Evolutionary conservation across 2,797 vertebrate genomes (phyloP).

Genomic region (Clarias pachynema): DNA sequence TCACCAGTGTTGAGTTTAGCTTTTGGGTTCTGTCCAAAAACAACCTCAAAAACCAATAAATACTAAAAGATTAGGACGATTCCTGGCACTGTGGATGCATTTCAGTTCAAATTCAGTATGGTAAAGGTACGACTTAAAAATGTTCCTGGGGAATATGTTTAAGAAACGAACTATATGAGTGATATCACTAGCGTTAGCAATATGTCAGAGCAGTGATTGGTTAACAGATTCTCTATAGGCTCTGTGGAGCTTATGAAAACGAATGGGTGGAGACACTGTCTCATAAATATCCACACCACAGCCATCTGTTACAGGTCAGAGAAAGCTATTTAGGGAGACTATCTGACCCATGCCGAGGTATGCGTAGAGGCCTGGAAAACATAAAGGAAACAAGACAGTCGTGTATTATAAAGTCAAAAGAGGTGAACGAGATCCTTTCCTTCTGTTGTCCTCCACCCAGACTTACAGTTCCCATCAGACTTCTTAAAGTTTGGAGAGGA

Average conservation of each 20-base stretch:
- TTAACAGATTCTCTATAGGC: slow-evolving; percentile 20
- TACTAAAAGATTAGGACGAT: background rate
- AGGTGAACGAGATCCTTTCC: slow-evolving; percentile 21
- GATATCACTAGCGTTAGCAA: background rate
- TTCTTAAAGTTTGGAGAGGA: slow-evolving; percentile 26
- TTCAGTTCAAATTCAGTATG: background rate
- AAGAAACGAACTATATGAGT: background rate
- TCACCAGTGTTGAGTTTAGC: slow-evolving; percentile 2
- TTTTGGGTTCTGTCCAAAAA: slow-evolving; percentile 3
- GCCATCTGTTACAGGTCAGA: slow-evolving; percentile 56
- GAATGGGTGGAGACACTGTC: slow-evolving; percentile 25
- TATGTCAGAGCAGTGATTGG: slow-evolving; percentile 18
- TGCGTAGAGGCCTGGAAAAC: slow-evolving; percentile 45
- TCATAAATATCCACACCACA: slow-evolving; percentile 52
- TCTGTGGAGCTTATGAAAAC: slow-evolving; percentile 18
- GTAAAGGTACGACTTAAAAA: background rate
- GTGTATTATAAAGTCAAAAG: slow-evolving; percentile 49
- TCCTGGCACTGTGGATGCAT: background rate
- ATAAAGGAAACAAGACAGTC: slow-evolving; percentile 48
- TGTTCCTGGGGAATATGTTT: background rate
- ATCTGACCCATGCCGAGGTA: slow-evolving; percentile 50
- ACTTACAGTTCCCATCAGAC: slow-evolving; percentile 30
- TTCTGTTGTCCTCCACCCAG: slow-evolving; percentile 24
- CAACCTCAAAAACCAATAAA: background rate
- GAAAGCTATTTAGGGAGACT: slow-evolving; percentile 51